A percentile compares a stretch with the other conserved stretches of the same genome.
phyloP scores from a whole-genome alignment of 2,113 vertebrate genomes.

The Canis aureus region DNA sequence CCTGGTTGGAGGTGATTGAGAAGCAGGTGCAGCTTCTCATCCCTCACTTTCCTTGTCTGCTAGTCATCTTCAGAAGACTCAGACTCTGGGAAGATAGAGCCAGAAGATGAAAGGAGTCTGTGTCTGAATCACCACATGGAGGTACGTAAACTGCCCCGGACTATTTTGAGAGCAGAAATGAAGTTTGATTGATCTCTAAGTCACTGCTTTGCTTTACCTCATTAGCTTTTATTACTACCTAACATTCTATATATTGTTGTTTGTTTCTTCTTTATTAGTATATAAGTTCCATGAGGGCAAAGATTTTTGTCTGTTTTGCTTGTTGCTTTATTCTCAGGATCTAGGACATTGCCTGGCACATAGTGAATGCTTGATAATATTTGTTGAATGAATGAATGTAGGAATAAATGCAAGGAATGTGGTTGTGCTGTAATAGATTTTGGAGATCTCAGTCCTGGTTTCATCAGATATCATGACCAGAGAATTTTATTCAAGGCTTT shows the following conservation, averaged over 20 bases:
- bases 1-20: background rate
- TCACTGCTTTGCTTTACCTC: background rate
- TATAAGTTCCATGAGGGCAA: background rate
- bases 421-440: conserved; percentile 16
- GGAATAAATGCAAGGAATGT: background rate
- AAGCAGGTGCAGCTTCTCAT: background rate
- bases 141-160: background rate
- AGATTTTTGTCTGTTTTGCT: background rate
- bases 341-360: background rate
- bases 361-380: conserved; percentile 23
- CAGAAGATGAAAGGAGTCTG: background rate
- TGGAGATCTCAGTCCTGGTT: conserved; percentile 15
- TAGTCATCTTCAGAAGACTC: background rate
- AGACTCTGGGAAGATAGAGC: background rate
- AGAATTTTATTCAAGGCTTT: conserved; percentile 11
- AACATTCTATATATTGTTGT: background rate
- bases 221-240: background rate
- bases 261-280: background rate
- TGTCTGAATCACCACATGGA: background rate
- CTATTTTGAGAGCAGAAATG: conserved; percentile 2
- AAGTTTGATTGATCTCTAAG: background rate
- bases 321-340: background rate
- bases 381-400: conserved; percentile 35
- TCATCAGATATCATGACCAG: background rate
- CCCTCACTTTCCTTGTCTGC: background rate